Base-by-base conservation (phyloP, 1,140 invertebrate genomes). In the Papilio xuthus region DNA sequence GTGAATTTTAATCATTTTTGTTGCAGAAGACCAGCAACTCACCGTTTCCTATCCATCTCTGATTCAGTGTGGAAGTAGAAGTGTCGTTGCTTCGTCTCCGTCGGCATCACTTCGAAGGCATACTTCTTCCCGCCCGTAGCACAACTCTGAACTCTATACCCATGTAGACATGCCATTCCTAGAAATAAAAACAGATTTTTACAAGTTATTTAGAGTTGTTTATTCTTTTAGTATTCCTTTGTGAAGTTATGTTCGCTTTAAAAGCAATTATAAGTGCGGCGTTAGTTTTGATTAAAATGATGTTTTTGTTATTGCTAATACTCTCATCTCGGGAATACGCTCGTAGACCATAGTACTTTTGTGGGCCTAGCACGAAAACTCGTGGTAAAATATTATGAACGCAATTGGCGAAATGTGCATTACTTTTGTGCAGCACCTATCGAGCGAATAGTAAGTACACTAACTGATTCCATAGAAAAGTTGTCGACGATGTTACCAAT, bases 41-140 rank as follows among this genome's bases (percentile, higher is more conserved):
- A 99, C 98, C 98, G 96, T 95, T 98, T 98, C 90, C 97, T 98
- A 87, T 99, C 98, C 94, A 98, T 97, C 92, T 99, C 98, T 12
- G 97, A 97, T 85, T 99, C 98, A 2, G 98, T 97, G 88, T 97
- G 96, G 93, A 99, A 99, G 89, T 97, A 98, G 89, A 98, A 99
- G 89, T 97, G 97, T 84, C 97, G 95, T 88, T 98, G 96, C 83
- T 97, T 97, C 0, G 96, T 94, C 84, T 98, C 97, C 4, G 98
- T 97, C 50, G 99, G 98, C 86, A 98, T 95, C 41, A 99, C 95
- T 93, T 98, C 98, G 93, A 99, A 99, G 23, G 97, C 97, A 92
- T 97, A 97, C 90, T 98, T 98, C 86, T 97, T 97, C 69, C 96
- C 96, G 23, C 96, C 96, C 9, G 96, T 95, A 81, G 94, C 95